phyloP scores from a whole-genome alignment of 1,140 invertebrate genomes.

The Pachypsylla venusta region DNA sequence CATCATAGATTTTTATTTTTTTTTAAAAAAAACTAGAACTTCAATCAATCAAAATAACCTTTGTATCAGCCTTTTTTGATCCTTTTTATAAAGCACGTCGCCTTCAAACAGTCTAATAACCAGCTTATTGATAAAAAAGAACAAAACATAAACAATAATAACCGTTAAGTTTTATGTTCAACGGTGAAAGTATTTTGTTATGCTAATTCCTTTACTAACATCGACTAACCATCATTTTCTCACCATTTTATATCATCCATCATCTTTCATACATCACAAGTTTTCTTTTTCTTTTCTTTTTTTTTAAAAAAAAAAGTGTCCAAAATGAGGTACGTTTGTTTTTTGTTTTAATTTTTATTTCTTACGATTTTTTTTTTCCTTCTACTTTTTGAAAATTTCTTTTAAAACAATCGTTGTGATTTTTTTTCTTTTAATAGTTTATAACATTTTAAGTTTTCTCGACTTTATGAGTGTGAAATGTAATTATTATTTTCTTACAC shows the following conservation, averaged over 20 bases:
- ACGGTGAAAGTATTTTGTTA: not conserved
- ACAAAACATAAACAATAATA: not conserved
- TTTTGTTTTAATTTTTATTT: conserved; percentile 19
- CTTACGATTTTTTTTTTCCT: conserved; percentile 21
- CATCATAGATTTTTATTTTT: too few species aligned
- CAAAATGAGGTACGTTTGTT: not conserved
- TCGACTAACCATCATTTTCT: conserved; percentile 9
- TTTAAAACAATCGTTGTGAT: not conserved
- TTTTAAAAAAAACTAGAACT: too few species aligned
- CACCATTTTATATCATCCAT: conserved; percentile 20
- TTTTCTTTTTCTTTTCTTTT: conserved; percentile 14
- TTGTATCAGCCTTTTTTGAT: conserved; percentile 2
- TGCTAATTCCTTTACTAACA: conserved; percentile 11
- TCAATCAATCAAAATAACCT: not conserved
- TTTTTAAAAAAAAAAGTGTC: not conserved
- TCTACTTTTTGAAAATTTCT: not conserved
- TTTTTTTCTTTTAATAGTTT: not conserved
- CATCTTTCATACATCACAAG: conserved; percentile 23
- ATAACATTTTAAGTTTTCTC: not conserved
- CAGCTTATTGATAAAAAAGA: not conserved
- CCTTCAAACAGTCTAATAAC: not conserved
- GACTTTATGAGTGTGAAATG: too few species aligned
- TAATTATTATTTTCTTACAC: too few species aligned
- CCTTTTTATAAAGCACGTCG: not conserved
- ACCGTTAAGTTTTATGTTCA: conserved; percentile 7